Evolutionary conservation across 2,797 vertebrate genomes (phyloP), one percentile per base, ranked within the genome.

Genomic region (Anguilla obscura): DNA sequence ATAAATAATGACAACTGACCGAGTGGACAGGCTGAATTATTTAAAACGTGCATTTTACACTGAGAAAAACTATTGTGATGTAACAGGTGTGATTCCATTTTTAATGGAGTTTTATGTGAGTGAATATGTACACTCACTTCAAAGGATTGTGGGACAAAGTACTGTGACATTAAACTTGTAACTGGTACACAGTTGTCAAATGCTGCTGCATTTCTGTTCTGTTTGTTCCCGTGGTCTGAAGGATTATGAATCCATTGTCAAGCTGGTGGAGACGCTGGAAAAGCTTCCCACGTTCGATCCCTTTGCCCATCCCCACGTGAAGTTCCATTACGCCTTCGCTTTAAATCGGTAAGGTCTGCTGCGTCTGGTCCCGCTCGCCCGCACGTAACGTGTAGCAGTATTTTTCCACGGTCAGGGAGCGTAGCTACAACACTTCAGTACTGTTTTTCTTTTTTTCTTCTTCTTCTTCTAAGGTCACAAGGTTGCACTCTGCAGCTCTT

Each of bases 201-300:
- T 71, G 30, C 9, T 24, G 5, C 21, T 16, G 45, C 83, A 36
- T 84, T 85, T 87, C 82, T 45, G 66, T 85, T 87, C n/a, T 50
- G 14, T 69, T 16, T n/a, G 52, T 87, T 93, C 8, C 45, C 74
- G 80, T 88, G 7, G 84, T 86, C 1, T 92, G 60, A 92, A 99
- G 99, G 99, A 99, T 95, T 99, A 98, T 0, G 97, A 99, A 93
- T 97, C 99, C 85, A 96, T 99, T 58, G 98, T 99, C 95, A 98
- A 97, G 92, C 94, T 99, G 93, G 98, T 99, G 89, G 98, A 99
- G 94, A 97, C 98, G 24, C 94, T 99, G 94, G 97, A 99, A 94
- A 98, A 98, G 91, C 96, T 99, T 21, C 99, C 99, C 2, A 99
- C 99, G 88, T 99, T 99, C 94, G 98, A 99, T 94, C 96, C 97